A percentile compares a stretch with the other conserved stretches of the same genome.
These are phyloP conservation scores for Drosophila rufa DNA, from an alignment of 1,140 invertebrate species.

Conservation along the genomic window DNA sequence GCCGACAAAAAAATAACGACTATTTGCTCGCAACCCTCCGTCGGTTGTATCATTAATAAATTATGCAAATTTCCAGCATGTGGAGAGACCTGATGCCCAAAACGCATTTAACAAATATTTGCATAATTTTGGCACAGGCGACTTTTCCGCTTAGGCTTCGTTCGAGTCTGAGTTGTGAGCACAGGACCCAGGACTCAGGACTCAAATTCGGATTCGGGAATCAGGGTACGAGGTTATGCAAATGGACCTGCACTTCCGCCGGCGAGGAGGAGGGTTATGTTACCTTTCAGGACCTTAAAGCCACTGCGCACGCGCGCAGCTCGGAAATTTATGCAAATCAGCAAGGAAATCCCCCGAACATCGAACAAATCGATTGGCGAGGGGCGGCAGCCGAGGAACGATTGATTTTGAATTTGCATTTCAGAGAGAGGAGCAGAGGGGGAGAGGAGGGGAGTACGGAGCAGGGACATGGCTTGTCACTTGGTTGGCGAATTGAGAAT, in stretches of 20 bases:
- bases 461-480: slow-evolving; percentile 53
- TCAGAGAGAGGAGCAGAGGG: background rate
- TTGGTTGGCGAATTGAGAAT: slow-evolving; percentile 66
- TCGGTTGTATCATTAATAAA: slow-evolving; percentile 51
- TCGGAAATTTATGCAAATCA: slow-evolving; percentile 76
- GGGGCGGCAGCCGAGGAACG: slow-evolving; percentile 24
- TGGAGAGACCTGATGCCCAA: slow-evolving; percentile 61
- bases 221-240: slow-evolving; percentile 68
- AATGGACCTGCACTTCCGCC: slow-evolving; percentile 71
- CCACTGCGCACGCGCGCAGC: slow-evolving; percentile 66
- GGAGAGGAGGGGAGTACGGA: background rate
- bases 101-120: slow-evolving; percentile 81
- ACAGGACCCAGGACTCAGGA: slow-evolving; percentile 3
- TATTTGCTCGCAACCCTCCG: slow-evolving; percentile 53
- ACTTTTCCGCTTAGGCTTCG: slow-evolving; percentile 47
- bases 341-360: slow-evolving; percentile 42
- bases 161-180: slow-evolving; percentile 1
- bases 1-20: slow-evolving; percentile 67
- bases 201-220: background rate
- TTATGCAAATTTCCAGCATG: slow-evolving; percentile 70
- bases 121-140: slow-evolving; percentile 81
- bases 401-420: slow-evolving; percentile 56
- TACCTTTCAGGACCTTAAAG: slow-evolving; percentile 25
- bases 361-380: slow-evolving; percentile 64
- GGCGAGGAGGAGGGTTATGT: slow-evolving; percentile 39